These are phyloP conservation scores for Tetragonula carbonaria DNA, from an alignment of 2,888 invertebrate genomes.

Conservation along the genomic window DNA sequence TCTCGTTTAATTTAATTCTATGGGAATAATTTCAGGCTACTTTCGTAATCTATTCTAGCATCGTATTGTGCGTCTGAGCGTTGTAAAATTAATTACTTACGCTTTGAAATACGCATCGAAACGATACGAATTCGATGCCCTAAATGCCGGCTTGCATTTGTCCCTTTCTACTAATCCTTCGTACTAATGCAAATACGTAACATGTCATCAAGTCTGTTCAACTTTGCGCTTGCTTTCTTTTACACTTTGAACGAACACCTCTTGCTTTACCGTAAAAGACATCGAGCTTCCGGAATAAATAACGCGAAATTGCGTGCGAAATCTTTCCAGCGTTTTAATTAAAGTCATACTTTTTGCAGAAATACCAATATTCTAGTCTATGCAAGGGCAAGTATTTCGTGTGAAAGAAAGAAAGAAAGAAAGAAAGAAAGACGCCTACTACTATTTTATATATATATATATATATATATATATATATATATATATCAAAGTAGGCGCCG, in stretches of 20 bases:
- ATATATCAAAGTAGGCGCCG: neutral
- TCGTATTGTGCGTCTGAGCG: neutral
- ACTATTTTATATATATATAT: neutral
- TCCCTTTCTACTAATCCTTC: neutral
- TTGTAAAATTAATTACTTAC: conserved; percentile 42
- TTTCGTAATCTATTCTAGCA: conserved; percentile 38
- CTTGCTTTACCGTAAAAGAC: conserved; percentile 7
- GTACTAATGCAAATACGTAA: neutral
- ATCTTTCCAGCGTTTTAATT: conserved; percentile 44
- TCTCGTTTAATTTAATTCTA: conserved; percentile 55
- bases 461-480: neutral
- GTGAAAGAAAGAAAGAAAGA: neutral
- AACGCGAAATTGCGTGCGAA: conserved; percentile 12
- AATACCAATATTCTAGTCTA: neutral
- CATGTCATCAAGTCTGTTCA: neutral
- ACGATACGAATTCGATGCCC: neutral
- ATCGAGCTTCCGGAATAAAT: conserved; percentile 13
- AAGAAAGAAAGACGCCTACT: neutral
- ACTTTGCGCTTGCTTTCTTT: neutral
- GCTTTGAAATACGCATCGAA: conserved; percentile 29
- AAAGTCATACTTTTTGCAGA: conserved; percentile 35
- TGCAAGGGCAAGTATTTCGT: neutral
- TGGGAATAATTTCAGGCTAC: conserved; percentile 57
- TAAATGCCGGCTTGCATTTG: too few relatives aligned
- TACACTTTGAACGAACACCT: neutral